A percentile compares a stretch with the other conserved stretches of the same genome.
Conservation (phyloP, 1,140 invertebrate genomes). For the Pachyrhynchus sulphureomaculatus region DNA sequence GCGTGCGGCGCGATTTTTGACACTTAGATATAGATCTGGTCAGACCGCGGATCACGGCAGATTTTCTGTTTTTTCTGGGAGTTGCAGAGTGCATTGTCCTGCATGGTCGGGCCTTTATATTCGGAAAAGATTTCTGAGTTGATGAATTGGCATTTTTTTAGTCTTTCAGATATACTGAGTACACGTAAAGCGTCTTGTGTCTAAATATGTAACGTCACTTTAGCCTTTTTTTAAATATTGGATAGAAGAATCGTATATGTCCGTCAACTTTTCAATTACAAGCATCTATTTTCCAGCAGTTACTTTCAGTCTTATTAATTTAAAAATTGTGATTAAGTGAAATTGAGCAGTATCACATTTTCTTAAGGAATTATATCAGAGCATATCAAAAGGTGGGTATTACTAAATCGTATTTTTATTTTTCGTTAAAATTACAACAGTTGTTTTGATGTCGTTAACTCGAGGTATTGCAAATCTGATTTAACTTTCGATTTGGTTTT, state of each 20-base stretch:
- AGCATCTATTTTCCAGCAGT: too few relatives aligned
- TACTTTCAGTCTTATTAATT: too few relatives aligned
- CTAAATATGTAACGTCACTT: too few relatives aligned
- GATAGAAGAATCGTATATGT: too few relatives aligned
- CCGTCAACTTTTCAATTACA: too few relatives aligned
- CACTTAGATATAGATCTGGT: background rate
- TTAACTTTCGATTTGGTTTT: constrained; percentile 2
- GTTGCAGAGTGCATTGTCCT: constrained; percentile 1
- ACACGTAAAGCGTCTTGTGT: too few relatives aligned
- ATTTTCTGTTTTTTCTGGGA: background rate
- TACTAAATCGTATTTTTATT: background rate
- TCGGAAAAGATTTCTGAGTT: too few relatives aligned
- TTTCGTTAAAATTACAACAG: background rate
- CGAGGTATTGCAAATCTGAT: constrained; percentile 5
- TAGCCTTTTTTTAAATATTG: too few relatives aligned
- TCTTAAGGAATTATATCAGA: background rate
- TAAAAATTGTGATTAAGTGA: background rate
- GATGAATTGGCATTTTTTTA: too few relatives aligned
- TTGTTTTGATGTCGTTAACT: background rate
- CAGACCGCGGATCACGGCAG: background rate
- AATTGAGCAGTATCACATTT: background rate
- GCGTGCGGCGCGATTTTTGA: constrained; percentile 2
- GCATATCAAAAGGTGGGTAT: background rate
- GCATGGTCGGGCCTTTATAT: background rate
- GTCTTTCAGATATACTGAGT: too few relatives aligned